Percentiles rank a stretch among this genome's conserved stretches.
Conservation (phyloP, 2,797 vertebrate genomes). For the Graptemys geographica region DNA sequence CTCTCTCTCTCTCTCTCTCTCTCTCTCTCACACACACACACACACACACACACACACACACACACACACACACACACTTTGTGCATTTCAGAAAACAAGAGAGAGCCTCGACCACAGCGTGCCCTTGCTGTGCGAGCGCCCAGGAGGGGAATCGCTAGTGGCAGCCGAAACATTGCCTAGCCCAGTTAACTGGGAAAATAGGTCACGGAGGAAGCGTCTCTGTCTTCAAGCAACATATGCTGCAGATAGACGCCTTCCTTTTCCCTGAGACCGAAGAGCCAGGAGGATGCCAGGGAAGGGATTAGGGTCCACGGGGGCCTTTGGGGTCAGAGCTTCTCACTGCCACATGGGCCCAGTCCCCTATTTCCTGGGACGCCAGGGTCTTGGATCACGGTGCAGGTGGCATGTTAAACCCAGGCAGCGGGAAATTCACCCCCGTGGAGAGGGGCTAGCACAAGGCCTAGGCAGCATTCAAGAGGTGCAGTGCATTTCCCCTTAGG, state of each 20-base stretch:
- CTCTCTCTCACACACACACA: no score
- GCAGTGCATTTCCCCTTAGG: no score
- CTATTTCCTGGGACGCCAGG: no score
- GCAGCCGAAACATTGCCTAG: conserved; percentile 2
- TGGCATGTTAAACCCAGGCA: no score
- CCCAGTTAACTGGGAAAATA: conserved; percentile 1
- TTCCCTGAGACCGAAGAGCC: background rate
- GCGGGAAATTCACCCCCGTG: no score
- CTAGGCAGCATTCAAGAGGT: no score
- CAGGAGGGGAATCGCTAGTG: background rate
- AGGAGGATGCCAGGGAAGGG: conserved; percentile 3
- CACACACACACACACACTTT: no score
- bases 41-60: no score
- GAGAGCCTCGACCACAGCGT: background rate
- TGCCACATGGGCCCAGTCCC: no score
- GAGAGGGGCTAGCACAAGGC: no score
- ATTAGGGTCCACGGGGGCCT: background rate
- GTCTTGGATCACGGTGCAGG: background rate
- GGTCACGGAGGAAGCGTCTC: background rate
- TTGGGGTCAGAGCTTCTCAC: background rate
- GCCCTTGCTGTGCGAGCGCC: no score
- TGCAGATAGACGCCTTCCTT: background rate
- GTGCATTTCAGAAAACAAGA: background rate
- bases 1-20: no score
- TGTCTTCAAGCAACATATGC: background rate